Percentiles rank a stretch among this genome's conserved stretches.
These are phyloP conservation scores for Volucella zonaria DNA, from an alignment of 2,888 invertebrate genomes.

Conservation along the genomic window DNA sequence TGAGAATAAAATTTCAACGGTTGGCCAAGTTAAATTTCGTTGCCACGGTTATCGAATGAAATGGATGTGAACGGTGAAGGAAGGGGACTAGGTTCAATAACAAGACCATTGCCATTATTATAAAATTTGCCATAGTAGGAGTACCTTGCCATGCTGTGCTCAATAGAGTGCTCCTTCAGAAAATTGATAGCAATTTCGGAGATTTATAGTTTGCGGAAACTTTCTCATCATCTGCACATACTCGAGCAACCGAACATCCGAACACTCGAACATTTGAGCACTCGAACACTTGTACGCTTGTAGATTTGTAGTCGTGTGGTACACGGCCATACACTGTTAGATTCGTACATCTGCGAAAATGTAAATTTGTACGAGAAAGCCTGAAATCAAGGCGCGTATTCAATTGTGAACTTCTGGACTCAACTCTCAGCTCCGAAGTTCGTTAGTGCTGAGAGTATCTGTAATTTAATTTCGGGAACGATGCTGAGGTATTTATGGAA, in stretches of 20 bases:
- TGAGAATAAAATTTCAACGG: slow-evolving; percentile 54
- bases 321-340: too few species aligned
- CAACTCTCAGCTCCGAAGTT: slow-evolving; percentile 25
- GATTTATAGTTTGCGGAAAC: slow-evolving; percentile 68
- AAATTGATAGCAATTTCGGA: slow-evolving; percentile 62
- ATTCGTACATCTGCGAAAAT: too few species aligned
- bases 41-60: slow-evolving; percentile 58
- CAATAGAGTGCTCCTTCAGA: background rate
- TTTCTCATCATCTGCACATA: slow-evolving; percentile 35
- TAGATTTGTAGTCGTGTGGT: too few species aligned
- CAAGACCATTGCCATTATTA: slow-evolving; percentile 53
- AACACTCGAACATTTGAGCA: too few species aligned
- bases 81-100: slow-evolving; percentile 7
- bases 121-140: slow-evolving; percentile 26
- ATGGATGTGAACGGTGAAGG: background rate
- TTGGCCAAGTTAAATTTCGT: slow-evolving; percentile 59
- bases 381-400: slow-evolving; percentile 52
- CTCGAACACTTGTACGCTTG: too few species aligned
- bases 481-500: slow-evolving; percentile 58
- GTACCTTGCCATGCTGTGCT: slow-evolving; percentile 39
- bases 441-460: slow-evolving; percentile 51
- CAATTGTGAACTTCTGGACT: background rate
- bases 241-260: background rate
- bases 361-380: slow-evolving; percentile 39
- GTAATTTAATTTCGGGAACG: slow-evolving; percentile 54